A percentile compares a stretch with the other conserved stretches of the same genome.
Evolutionary conservation across 2,797 vertebrate species (phyloP).

Genomic region (Anas bahamensis): DNA sequence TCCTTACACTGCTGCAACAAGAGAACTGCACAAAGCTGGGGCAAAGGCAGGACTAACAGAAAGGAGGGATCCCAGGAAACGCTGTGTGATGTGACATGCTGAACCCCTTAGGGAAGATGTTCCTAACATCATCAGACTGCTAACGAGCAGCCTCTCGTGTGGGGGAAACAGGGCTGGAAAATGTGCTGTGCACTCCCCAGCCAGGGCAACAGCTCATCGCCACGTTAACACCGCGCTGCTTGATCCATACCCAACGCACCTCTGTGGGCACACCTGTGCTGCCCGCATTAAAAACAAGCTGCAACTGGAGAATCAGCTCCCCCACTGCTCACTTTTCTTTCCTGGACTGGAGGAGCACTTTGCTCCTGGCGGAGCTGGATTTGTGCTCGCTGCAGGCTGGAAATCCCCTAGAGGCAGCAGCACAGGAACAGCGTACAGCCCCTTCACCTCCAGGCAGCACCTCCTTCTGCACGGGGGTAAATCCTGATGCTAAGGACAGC

Average conservation of each 20-base stretch:
- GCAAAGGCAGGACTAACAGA: background rate
- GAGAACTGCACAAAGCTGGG: background rate
- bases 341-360: background rate
- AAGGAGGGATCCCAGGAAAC: background rate
- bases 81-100: background rate
- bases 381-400: background rate
- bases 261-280: background rate
- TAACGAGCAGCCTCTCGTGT: background rate
- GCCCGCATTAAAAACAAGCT: background rate
- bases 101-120: background rate
- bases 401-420: background rate
- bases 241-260: background rate
- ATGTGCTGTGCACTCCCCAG: background rate
- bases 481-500: background rate
- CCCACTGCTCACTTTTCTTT: background rate
- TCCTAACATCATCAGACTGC: background rate
- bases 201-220: background rate
- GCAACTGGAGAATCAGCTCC: background rate
- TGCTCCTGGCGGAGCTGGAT: background rate
- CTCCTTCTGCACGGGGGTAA: background rate
- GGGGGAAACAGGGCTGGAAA: background rate
- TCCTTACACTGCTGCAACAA: background rate
- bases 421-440: accelerated
- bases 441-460: background rate
- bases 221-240: background rate